Conservation (phyloP, 2,113 vertebrate species). For the Paradisaea rubra region DNA sequence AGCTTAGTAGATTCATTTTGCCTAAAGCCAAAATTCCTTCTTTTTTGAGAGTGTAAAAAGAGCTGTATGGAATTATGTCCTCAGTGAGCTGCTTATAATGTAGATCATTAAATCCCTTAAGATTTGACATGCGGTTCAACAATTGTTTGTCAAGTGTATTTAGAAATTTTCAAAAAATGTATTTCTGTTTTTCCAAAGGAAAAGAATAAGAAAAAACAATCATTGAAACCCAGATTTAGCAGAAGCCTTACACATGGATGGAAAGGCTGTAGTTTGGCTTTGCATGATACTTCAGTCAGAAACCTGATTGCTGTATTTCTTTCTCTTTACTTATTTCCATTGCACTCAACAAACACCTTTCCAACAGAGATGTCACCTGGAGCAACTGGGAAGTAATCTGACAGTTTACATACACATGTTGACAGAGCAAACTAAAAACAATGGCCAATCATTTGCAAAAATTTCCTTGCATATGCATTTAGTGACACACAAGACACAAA, state of each 20-base stretch:
- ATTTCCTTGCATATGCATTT: neutral
- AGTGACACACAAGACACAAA: neutral
- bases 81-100: neutral
- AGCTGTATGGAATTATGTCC: neutral
- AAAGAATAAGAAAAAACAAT: neutral
- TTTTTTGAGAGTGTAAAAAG: neutral
- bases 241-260: neutral
- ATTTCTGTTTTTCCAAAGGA: neutral
- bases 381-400: neutral
- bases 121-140: neutral
- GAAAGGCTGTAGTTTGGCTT: neutral
- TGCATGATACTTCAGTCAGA: neutral
- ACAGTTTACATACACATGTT: neutral
- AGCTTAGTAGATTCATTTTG: constrained; percentile 14
- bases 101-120: constrained; percentile 6
- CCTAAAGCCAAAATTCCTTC: neutral
- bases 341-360: neutral
- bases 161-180: neutral
- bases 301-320: neutral
- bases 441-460: neutral
- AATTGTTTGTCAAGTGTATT: neutral
- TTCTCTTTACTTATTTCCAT: neutral
- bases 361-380: neutral
- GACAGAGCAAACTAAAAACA: neutral
- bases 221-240: neutral